A percentile compares a stretch with the other conserved stretches of the same genome.
These are phyloP conservation scores for Hemibagrus wyckioides DNA, from an alignment of 2,113 vertebrate species.

Conservation along the genomic window DNA sequence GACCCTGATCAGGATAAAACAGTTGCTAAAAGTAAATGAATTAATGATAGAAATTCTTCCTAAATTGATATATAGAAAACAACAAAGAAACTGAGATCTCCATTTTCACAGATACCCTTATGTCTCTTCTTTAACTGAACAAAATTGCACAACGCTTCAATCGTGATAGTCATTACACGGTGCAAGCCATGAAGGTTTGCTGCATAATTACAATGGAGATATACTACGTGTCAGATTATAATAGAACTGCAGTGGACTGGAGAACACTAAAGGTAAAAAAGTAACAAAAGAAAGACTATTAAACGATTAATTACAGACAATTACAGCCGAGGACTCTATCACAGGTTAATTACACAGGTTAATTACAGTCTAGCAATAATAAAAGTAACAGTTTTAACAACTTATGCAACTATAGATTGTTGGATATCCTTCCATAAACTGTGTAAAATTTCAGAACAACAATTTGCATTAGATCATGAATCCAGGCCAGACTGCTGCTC, in stretches of 20 bases:
- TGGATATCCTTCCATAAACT: not conserved
- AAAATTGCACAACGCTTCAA: not conserved
- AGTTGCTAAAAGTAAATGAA: not conserved
- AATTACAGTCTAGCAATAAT: not conserved
- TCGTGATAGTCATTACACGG: not conserved
- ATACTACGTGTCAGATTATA: not conserved
- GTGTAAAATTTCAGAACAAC: not conserved
- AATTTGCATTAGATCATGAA: not conserved
- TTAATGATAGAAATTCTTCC: not conserved
- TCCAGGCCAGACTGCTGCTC: not conserved
- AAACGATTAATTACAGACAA: not conserved
- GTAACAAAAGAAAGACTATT: not conserved
- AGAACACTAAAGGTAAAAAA: not conserved
- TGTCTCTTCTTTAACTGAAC: not conserved
- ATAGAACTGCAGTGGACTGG: slow-evolving; percentile 7
- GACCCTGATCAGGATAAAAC: not conserved
- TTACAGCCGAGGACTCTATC: not conserved
- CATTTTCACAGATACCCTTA: not conserved
- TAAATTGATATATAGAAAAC: not conserved
- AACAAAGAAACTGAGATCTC: not conserved
- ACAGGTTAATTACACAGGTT: not conserved
- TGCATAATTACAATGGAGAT: slow-evolving; percentile 13
- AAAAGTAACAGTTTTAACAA: not conserved
- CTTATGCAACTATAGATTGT: not conserved
- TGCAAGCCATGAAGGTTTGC: not conserved